Conservation (phyloP, 2,113 vertebrate genomes). For the Gallinago media region DNA sequence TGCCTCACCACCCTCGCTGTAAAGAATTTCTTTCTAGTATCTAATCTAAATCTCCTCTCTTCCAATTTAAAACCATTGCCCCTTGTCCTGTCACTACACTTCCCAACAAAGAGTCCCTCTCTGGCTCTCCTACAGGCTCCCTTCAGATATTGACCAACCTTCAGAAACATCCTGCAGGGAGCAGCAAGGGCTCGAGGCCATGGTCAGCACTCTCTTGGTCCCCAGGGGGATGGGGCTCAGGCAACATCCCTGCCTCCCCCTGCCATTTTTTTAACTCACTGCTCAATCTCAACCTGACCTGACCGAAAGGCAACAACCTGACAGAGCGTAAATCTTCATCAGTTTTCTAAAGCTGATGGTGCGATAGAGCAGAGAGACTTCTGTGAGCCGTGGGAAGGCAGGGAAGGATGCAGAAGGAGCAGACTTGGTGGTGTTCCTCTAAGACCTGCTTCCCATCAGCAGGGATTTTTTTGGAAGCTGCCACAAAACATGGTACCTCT, state of each 20-base stretch:
- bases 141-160: neutral
- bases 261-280: accelerated
- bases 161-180: neutral
- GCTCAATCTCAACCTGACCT: neutral
- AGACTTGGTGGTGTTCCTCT: neutral
- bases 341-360: neutral
- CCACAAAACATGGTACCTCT: neutral
- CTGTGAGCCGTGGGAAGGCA: neutral
- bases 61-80: no score
- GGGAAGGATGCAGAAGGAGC: neutral
- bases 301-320: neutral
- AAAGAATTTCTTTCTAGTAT: no score
- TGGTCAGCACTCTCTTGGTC: neutral
- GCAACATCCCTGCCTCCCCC: neutral
- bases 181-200: neutral
- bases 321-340: neutral
- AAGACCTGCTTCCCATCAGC: neutral
- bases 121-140: no score
- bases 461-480: neutral
- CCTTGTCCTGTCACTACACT: no score
- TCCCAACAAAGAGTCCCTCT: no score
- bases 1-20: no score
- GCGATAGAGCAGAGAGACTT: neutral
- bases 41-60: no score
- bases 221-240: neutral